Base-by-base conservation (phyloP, 2,113 vertebrate genomes). In the Dromas ardeola region DNA sequence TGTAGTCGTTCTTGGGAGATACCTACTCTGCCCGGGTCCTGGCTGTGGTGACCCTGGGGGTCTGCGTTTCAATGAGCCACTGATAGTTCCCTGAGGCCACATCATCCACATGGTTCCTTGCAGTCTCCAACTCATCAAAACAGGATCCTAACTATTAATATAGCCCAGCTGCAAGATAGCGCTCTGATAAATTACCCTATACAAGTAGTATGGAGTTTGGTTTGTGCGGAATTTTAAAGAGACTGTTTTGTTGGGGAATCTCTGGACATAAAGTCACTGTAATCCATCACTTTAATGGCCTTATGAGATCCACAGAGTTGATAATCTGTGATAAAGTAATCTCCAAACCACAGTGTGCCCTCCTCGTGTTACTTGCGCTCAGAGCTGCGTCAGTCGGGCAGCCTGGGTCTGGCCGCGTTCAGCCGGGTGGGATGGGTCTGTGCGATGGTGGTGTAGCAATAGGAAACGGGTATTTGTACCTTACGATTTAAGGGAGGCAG, bases 361-460 rank as follows among this genome's bases (percentile, higher is more conserved):
- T 65, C 9, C 30, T 59, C 14, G 79, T 15, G 30, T 34, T 20
- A 2, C 47, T 10, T 29, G 32, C 21, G 58, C 40, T 49, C 20
- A 25, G 58, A 43, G 74, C 49, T n/a, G 72, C 34, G 23, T 5
- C 21, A 15, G 45, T 5, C 7, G 56, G 6, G 13, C 11, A 17
- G 47, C 23, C 69, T 22, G 0, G 1, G 21, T 5, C 62, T 52
- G 62, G 50, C 38, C 20, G 0, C 8, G 21, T 30, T 7, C 6
- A 0, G 1, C 16, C 3, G 6, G 34, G n/a, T 55, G 0, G 50
- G 45, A 36, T 15, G 65, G 47, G 23, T 49, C 71, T 40, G 23
- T 32, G 65, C 15, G 32, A 5, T 1, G 10, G 34, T 22, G 40
- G 13, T 2, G 32, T 11, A 6, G 30, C 52, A 34, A 30, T 8